Evolutionary conservation across 2,797 vertebrate species (phyloP).

Genomic region (Anisognathus igniventris): DNA sequence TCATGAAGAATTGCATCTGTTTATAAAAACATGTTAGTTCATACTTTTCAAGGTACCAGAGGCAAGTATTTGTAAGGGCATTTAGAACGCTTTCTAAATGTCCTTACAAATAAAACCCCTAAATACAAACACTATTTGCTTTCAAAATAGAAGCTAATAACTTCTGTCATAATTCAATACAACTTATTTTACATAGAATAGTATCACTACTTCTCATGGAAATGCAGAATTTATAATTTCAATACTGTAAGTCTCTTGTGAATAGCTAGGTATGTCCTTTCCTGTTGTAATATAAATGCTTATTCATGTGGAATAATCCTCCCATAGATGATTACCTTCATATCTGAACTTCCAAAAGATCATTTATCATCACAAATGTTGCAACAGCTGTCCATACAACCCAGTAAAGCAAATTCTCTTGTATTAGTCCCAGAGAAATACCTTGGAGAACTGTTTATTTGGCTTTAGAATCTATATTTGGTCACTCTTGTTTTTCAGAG

Average conservation of each 20-base stretch:
- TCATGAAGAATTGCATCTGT: neutral
- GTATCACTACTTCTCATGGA: neutral
- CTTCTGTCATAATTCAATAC: neutral
- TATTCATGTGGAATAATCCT: neutral
- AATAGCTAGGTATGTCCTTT: neutral
- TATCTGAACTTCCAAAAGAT: neutral
- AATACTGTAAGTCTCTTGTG: neutral
- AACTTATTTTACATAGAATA: neutral
- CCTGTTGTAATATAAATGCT: neutral
- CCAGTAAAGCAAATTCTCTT: neutral
- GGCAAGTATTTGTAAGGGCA: neutral
- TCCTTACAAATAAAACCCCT: neutral
- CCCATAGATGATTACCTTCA: neutral
- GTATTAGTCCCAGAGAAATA: neutral
- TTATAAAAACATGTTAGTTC: neutral
- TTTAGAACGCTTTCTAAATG: neutral
- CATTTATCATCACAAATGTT: neutral
- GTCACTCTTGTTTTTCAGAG: neutral
- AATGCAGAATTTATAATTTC: neutral
- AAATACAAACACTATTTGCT: neutral
- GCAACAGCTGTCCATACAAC: slow-evolving; percentile 32
- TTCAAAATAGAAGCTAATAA: neutral
- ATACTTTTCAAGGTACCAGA: neutral
- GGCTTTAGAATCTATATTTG: neutral
- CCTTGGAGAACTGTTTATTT: neutral